phyloP scores from a whole-genome alignment of 1,140 invertebrate genomes.

The Tyrophagus putrescentiae region DNA sequence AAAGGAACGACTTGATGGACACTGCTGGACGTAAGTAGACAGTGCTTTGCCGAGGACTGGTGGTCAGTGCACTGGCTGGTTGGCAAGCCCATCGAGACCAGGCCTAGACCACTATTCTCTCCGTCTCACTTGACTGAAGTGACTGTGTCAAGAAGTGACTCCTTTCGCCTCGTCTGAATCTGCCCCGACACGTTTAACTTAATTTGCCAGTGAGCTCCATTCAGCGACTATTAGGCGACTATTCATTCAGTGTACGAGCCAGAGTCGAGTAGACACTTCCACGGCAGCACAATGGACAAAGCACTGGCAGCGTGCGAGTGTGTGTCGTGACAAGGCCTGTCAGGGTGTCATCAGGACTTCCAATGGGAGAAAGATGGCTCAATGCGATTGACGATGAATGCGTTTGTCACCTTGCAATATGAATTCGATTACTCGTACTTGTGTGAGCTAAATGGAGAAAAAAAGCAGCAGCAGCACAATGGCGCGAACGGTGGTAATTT shows the following conservation, averaged over 20 bases:
- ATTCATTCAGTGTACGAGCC: too few species aligned
- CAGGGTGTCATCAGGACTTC: slow-evolving; percentile 6
- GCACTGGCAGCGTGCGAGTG: background rate
- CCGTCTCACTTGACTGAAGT: slow-evolving; percentile 7
- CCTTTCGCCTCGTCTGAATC: too few species aligned
- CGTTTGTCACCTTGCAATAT: slow-evolving; percentile 13
- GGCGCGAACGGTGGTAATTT: slow-evolving; percentile 3
- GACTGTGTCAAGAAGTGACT: too few species aligned
- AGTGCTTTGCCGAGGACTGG: too few species aligned
- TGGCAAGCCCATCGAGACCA: too few species aligned
- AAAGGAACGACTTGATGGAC: too few species aligned
- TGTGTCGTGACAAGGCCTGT: background rate
- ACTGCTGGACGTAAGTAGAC: too few species aligned
- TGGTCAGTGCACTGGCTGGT: too few species aligned
- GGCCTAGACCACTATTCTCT: too few species aligned
- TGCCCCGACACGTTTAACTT: slow-evolving; percentile 16
- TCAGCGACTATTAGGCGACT: too few species aligned
- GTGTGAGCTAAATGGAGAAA: background rate
- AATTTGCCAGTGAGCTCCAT: slow-evolving; percentile 3
- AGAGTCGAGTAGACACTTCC: background rate
- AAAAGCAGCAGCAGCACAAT: background rate
- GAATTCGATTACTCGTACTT: background rate
- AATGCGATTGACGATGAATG: too few species aligned
- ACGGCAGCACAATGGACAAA: background rate
- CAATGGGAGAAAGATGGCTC: too few species aligned